Evolutionary conservation across 2,797 vertebrate species (phyloP), one percentile per base, ranked within the genome.

Genomic region (Falco columbarius): DNA sequence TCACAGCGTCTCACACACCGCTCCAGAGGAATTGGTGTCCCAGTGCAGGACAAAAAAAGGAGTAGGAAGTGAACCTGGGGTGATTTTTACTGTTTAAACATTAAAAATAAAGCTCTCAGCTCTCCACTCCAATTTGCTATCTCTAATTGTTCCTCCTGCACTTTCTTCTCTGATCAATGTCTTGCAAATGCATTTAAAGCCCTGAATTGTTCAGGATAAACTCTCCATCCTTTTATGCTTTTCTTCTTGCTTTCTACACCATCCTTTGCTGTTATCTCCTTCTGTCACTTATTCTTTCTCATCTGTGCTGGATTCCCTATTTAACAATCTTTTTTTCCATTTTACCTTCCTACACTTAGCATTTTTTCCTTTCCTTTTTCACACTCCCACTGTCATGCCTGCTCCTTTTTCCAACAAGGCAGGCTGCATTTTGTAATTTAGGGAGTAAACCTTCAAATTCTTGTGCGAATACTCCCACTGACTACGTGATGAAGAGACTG

Each of bases 401-500:
- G 49, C 38, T 89, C 9, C 40, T 77, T 95, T 92, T 76, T 74
- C 49, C 61, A 74, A 0, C 27, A 82, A 90, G 47, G 17, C 61
- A 92, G 49, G 14, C 63, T 65, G 54, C 32, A 40, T 83, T 93
- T 83, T 86, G 12, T 80, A 90, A 52, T 77, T 79, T 38, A 81
- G 32, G 81, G 54, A 91, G 38, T 75, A 89, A 93, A 55, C 51
- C n/a, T 89, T 89, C 34, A 46, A 79, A 91, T 93, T 90, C 79
- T 75, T 86, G 58, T 49, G 46, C 3, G 7, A 81, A 14, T 63
- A 54, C 56, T 87, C 62, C 85, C 44, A 71, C 72, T 75, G 62
- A 74, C 75, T 80, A 30, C 1, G 1, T 77, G 81, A 88, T 79
- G 76, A 79, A 79, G 84, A 46, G n/a, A 34, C 36, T 91, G 24